phyloP scores from a whole-genome alignment of 1,140 invertebrate species.

The Diabrotica virgifera region DNA sequence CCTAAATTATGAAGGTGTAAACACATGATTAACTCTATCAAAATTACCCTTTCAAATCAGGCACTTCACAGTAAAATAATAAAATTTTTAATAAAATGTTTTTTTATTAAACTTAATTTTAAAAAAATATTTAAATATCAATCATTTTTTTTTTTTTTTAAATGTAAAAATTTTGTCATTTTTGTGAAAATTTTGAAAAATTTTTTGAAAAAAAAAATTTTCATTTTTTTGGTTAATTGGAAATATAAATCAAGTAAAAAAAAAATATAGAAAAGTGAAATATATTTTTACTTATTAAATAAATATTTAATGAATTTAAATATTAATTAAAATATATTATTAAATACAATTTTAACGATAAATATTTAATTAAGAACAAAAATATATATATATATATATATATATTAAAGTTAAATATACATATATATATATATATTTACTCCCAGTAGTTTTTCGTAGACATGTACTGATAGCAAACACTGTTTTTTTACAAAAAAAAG shows the following conservation, averaged over 20 bases:
- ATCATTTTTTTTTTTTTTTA: slow-evolving; percentile 47
- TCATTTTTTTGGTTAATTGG: not conserved
- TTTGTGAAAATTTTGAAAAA: not conserved
- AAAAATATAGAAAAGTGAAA: not conserved
- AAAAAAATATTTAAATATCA: slow-evolving; percentile 40
- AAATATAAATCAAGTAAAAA: not conserved
- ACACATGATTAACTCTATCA: slow-evolving; percentile 55
- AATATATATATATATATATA: slow-evolving; percentile 29
- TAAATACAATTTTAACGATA: not conserved
- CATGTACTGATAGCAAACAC: no score
- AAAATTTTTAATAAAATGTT: slow-evolving; percentile 19
- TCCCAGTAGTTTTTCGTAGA: no score
- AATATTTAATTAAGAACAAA: no score
- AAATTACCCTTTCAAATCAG: slow-evolving; percentile 56
- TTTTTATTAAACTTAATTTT: slow-evolving; percentile 8
- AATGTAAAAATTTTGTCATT: slow-evolving; percentile 19
- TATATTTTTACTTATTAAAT: slow-evolving; percentile 9
- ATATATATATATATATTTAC: no score
- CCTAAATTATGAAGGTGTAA: slow-evolving; percentile 19
- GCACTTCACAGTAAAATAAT: slow-evolving; percentile 48
- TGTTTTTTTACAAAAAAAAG: no score
- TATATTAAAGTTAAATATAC: slow-evolving; percentile 10
- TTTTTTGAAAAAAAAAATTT: not conserved
- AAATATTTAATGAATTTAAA: slow-evolving; percentile 39
- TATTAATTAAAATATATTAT: not conserved